phyloP scores from a whole-genome alignment of 2,113 vertebrate species.

The Caranx melampygus region DNA sequence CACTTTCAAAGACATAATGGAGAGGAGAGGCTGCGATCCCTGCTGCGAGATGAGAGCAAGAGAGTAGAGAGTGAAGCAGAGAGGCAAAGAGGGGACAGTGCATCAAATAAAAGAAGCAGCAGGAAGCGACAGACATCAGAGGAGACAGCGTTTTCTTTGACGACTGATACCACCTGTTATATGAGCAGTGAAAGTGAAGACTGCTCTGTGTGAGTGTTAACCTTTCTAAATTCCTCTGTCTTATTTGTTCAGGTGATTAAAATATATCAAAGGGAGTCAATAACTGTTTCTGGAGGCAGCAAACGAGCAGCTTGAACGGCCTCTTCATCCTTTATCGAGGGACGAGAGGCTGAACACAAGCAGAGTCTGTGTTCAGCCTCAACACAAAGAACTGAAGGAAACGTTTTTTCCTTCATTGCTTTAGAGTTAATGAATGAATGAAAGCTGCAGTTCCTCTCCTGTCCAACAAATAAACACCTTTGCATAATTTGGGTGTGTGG shows the following conservation, averaged over 20 bases:
- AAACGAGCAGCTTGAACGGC: not conserved
- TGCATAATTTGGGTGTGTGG: no score
- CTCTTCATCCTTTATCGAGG: not conserved
- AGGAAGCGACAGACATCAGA: not conserved
- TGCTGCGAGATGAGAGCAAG: slow-evolving; percentile 8
- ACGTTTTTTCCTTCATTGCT: no score
- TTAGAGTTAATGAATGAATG: no score
- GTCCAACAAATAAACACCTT: no score
- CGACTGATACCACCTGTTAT: not conserved
- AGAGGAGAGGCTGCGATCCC: not conserved
- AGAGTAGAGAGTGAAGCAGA: not conserved
- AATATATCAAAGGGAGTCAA: not conserved
- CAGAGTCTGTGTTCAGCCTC: no score
- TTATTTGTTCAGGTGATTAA: not conserved
- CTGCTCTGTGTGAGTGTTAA: not conserved
- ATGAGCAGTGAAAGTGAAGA: no score
- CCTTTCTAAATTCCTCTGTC: not conserved
- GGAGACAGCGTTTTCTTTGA: not conserved
- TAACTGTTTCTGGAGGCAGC: not conserved
- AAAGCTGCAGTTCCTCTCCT: no score
- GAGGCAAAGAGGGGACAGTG: not conserved
- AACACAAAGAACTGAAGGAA: no score
- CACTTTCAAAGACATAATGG: not conserved
- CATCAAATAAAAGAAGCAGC: not conserved
- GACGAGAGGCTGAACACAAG: not conserved